Evolutionary conservation across 2,797 vertebrate genomes (phyloP), one percentile per base, ranked within the genome.

Genomic region (Crocodylus rhombifer): DNA sequence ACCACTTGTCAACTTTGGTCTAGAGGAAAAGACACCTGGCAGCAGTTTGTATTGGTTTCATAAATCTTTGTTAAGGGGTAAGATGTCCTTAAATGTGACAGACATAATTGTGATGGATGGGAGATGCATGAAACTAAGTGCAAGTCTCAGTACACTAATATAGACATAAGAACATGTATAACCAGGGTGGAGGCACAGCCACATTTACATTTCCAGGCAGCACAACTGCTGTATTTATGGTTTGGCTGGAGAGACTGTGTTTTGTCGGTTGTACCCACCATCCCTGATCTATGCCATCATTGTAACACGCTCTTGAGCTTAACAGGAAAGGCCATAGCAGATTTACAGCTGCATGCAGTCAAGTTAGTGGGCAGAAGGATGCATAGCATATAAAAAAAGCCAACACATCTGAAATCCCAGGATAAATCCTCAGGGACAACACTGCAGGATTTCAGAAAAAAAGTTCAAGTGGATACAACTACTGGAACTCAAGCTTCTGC

Each of bases 291-390:
- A 16, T 15, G 30, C 17, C 74, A 30, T 11, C 57, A 42, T 7
- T 14, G 23, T 80, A 10, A 79, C 4, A 13, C 5, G 3, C 2
- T 11, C 42, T 87, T 71, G 23, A 11, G 25, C 33, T 77, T 62
- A 62, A 62, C 23, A 61, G 63, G 63, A 80, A 51, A 1, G 1
- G 17, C 62, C 28, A 76, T 51, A 84, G 42, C 10, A 80, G 15
- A 30, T 0, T 0, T 25, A 18, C 73, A 25, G 6, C 42, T 55
- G 4, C 1, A 6, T 4, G 8, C 9, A 87, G 20, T 21, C 13
- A 62, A 65, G 28, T 56, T 18, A 42, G 51, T 3, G 6, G 64
- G 21, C 25, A 85, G 60, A 86, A 88, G 4, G 11, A 42, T 10
- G 14, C 74, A 5, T 5, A 6, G 42, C 42, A 51, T 51, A 51